phyloP scores from a whole-genome alignment of 2,797 vertebrate species.

The Tokudaia muenninki region DNA sequence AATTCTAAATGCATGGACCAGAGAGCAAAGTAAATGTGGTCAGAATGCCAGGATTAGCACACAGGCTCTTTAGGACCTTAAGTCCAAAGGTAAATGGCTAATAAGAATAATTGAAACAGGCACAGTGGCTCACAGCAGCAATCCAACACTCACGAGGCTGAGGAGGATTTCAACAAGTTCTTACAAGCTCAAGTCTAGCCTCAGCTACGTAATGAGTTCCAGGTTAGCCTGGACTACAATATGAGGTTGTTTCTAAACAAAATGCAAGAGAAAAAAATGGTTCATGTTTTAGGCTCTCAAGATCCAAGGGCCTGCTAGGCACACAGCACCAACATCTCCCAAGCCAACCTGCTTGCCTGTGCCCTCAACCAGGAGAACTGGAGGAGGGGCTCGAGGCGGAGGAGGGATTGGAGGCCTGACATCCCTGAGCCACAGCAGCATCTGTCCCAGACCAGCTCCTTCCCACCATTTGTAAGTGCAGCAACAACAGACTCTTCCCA shows the following conservation, averaged over 20 bases:
- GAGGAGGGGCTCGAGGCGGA: not conserved
- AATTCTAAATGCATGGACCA: not conserved
- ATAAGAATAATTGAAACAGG: not conserved
- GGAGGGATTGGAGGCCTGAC: not conserved
- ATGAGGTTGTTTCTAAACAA: not conserved
- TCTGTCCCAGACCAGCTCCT: not conserved
- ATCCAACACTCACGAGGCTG: not conserved
- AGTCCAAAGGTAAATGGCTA: not conserved
- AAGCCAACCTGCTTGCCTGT: not conserved
- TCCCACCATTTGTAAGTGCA: not conserved
- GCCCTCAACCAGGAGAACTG: not conserved
- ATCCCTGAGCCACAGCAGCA: fast-evolving
- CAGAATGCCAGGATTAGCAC: not conserved
- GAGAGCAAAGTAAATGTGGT: not conserved
- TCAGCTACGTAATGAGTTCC: not conserved
- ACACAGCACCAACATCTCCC: not conserved
- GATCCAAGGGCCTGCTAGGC: not conserved
- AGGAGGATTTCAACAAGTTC: not conserved
- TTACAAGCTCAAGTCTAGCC: not conserved
- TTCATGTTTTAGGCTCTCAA: not conserved
- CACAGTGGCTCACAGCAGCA: not conserved
- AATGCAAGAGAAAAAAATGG: not conserved
- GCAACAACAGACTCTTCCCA: not conserved
- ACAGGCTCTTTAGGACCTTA: not conserved
- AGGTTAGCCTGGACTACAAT: not conserved